These are phyloP conservation scores for Eutolmus rufibarbis DNA, from an alignment of 2,888 invertebrate genomes.

Conservation along the genomic window DNA sequence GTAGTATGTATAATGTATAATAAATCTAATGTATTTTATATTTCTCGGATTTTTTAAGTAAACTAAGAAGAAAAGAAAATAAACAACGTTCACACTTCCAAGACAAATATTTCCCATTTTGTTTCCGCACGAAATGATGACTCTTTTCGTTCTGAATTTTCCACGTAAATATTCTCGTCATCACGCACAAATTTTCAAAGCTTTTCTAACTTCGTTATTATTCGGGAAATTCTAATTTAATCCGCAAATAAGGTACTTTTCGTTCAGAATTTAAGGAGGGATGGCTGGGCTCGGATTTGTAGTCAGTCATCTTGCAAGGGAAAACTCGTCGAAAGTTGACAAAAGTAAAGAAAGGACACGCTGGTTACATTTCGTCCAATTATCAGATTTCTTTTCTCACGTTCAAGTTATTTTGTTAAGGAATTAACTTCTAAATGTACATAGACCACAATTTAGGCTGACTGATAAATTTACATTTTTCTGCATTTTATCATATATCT, in stretches of 20 bases:
- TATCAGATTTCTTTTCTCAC: background rate
- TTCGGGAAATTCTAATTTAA: background rate
- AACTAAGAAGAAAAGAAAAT: background rate
- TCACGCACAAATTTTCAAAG: background rate
- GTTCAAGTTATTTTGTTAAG: background rate
- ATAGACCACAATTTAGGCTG: background rate
- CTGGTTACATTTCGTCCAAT: background rate
- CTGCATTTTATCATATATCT: background rate
- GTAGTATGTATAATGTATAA: no score
- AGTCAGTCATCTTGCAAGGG: background rate
- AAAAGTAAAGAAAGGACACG: background rate
- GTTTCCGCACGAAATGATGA: background rate
- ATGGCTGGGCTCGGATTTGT: background rate
- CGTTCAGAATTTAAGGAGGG: background rate
- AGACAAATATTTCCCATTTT: background rate
- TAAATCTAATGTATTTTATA: background rate
- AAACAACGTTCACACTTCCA: background rate
- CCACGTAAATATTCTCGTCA: background rate
- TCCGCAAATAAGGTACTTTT: background rate
- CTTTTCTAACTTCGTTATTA: background rate
- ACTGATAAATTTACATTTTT: background rate
- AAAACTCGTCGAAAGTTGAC: background rate
- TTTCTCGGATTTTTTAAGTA: no score
- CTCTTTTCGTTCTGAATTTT: background rate
- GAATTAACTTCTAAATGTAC: background rate